Percentiles rank a stretch among this genome's conserved stretches.
Evolutionary conservation across 2,113 vertebrate genomes (phyloP).

Genomic region (Damaliscus lunatus): DNA sequence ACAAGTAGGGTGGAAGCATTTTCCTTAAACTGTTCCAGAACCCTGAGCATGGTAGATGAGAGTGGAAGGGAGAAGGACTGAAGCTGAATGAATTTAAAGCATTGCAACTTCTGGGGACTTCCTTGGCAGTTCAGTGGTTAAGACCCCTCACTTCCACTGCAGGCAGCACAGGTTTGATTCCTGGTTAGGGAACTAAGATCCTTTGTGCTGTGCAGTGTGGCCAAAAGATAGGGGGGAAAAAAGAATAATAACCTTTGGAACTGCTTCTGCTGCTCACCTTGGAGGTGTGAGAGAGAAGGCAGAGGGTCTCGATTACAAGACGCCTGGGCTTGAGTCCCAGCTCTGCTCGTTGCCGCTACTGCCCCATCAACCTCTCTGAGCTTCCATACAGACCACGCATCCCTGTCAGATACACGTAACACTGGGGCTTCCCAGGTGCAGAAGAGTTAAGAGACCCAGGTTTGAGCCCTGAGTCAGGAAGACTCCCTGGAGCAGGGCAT

Average conservation of each 20-base stretch:
- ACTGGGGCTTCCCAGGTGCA: not conserved
- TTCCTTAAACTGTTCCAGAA: not conserved
- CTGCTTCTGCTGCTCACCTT: not conserved
- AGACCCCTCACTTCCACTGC: rapidly evolving
- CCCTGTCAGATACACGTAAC: not conserved
- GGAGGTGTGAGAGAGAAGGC: not conserved
- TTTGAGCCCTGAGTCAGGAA: not conserved
- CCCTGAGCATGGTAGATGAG: not conserved
- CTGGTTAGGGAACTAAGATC: not conserved
- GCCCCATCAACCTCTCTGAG: not conserved
- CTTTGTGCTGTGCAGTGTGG: rapidly evolving
- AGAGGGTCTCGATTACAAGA: not conserved
- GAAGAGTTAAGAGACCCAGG: not conserved
- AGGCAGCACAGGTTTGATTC: not conserved
- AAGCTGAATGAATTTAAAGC: not conserved
- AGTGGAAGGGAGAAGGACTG: not conserved
- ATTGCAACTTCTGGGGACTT: not conserved
- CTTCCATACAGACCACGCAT: not conserved
- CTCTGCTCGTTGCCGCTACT: not conserved
- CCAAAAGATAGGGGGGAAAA: not conserved
- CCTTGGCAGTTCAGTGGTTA: rapidly evolving
- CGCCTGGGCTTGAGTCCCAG: not conserved
- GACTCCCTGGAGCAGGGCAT: not conserved
- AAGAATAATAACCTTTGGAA: not conserved
- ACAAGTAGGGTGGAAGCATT: not conserved